These are phyloP conservation scores for Propsilocerus akamusi DNA, from an alignment of 1,140 invertebrate species.

Conservation along the genomic window DNA sequence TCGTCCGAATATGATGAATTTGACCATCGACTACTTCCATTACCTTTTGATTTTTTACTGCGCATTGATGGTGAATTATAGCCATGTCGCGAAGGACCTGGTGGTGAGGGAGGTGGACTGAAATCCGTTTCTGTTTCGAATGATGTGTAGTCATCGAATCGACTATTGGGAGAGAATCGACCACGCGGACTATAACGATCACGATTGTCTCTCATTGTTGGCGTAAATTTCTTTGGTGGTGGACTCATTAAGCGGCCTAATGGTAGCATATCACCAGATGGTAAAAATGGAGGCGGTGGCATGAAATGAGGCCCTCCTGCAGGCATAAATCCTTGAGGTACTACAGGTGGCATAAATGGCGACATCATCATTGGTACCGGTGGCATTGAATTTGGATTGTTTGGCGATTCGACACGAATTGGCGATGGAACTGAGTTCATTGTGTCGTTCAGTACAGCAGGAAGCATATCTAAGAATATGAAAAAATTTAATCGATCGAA, in stretches of 20 bases:
- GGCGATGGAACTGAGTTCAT: constrained; percentile 8
- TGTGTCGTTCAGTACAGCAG: constrained; percentile 11
- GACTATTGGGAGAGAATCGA: constrained; percentile 12
- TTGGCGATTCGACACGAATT: constrained; percentile 28
- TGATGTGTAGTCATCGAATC: constrained; percentile 17
- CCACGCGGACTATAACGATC: constrained; percentile 11
- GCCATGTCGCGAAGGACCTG: constrained; percentile 7
- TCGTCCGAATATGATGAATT: neutral
- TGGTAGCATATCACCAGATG: constrained; percentile 28
- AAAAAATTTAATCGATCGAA: neutral
- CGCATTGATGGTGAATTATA: neutral
- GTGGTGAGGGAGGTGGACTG: constrained; percentile 19
- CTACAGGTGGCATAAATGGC: constrained; percentile 19
- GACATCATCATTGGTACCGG: constrained; percentile 19
- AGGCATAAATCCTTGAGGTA: constrained; percentile 19
- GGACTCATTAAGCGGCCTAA: constrained; percentile 39
- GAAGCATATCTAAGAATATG: constrained; percentile 6
- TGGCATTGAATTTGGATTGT: constrained; percentile 14
- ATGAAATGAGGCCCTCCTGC: constrained; percentile 14
- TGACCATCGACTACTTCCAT: constrained; percentile 1
- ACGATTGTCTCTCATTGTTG: constrained; percentile 10
- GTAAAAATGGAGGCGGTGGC: constrained; percentile 20
- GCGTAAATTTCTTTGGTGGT: constrained; percentile 32
- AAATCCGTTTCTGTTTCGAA: constrained; percentile 23
- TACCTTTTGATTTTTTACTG: constrained; percentile 2